Evolutionary conservation across 2,888 invertebrate species (phyloP), one percentile per base, ranked within the genome.

Genomic region (Trichogramma evanescens): DNA sequence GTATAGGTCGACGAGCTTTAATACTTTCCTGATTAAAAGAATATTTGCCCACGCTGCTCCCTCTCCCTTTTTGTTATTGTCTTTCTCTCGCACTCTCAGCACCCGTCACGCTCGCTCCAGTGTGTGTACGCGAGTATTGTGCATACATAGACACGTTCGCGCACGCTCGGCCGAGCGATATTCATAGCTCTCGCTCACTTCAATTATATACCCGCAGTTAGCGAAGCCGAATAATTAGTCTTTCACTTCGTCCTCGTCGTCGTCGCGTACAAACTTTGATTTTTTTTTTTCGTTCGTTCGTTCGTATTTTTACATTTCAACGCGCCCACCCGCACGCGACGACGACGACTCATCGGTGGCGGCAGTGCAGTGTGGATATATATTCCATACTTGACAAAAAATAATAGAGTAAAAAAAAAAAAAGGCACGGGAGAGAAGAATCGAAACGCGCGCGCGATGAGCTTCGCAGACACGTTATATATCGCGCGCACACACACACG

Each of bases 181-280:
- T 63, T 61, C 63, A 51, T 58, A 52, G 42, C 48, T 54, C 40
- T 54, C 3, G 26, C 26, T 26, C 26, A 54, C 56, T 63, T 63
- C 61, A 63, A 63, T 63, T 61, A 61, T 41, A 13, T 26, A 56
- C 42, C 55, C 56, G 54, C 60, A 55, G 59, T 45, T 57, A 63
- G 49, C 54, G 55, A 60, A 63, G 57, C 61, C 56, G 60, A 60
- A 61, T 63, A 63, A 61, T 58, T 63, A 56, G 56, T 61, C 61
- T 61, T 54, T 61, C 56, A 51, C 44, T 42, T 26, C 9, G 7
- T 39, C 10, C 26, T 26, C 26, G 26, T 26, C 26, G 26, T 26
- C 26, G 26, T 13, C 26, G 26, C 13, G 26, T 26, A 26, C n/a
- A 26, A 26, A 26, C 26, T 26, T 26, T 26, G 26, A 26, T 26